These are phyloP conservation scores for Pomacea canaliculata DNA, from an alignment of 2,888 invertebrate genomes.

Conservation along the genomic window DNA sequence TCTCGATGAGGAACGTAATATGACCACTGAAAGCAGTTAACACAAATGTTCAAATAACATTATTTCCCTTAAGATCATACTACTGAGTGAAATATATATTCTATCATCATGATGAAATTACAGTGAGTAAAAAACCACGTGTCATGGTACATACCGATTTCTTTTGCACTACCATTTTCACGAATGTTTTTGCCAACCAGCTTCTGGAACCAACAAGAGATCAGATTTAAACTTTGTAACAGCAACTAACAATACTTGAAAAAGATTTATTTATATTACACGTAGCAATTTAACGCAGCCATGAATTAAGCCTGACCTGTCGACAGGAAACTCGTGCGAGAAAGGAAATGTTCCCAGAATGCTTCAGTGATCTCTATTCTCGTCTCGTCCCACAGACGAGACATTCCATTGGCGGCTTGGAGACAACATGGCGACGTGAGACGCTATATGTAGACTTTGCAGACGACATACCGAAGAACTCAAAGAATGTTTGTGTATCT, in stretches of 20 bases:
- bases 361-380: conserved; percentile 7
- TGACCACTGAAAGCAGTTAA: no score
- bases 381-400: conserved; percentile 14
- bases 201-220: conserved; percentile 9
- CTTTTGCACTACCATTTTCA: conserved; percentile 53
- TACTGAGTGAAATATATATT: no score
- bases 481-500: conserved; percentile 69
- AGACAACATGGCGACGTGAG: conserved; percentile 26
- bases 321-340: neutral
- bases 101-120: no score
- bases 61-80: no score
- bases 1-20: no score
- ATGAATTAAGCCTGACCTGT: neutral
- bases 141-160: conserved; percentile 44
- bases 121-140: no score
- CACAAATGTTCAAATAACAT: no score
- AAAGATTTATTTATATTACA: neutral
- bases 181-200: conserved; percentile 2
- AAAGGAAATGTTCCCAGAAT: conserved; percentile 17
- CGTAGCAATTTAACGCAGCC: no score
- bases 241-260: neutral
- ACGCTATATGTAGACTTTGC: neutral
- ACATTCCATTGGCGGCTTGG: conserved; percentile 25
- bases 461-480: neutral
- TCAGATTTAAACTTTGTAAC: no score